Percentiles rank a stretch among this genome's conserved stretches.
Evolutionary conservation across 2,113 vertebrate species (phyloP).

Genomic region (Engraulis encrasicolus): DNA sequence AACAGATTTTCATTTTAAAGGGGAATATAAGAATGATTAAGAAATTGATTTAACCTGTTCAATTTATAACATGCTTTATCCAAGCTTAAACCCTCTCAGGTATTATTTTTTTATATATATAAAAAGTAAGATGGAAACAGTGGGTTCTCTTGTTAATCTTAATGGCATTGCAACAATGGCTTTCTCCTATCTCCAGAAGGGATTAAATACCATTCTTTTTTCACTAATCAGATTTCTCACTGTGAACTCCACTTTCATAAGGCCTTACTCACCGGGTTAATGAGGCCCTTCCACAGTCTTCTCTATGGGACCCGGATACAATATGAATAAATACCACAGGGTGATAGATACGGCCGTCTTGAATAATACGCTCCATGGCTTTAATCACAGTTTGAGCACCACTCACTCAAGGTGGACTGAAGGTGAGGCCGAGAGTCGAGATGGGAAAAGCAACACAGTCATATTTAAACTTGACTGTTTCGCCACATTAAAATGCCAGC

Average conservation of each 20-base stretch:
- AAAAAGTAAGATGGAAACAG: conserved; percentile 3
- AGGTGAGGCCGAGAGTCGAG: background rate
- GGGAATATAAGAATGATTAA: conserved; percentile 23
- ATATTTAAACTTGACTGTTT: background rate
- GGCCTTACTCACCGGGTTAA: conserved; percentile 62
- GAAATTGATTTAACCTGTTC: conserved; percentile 34
- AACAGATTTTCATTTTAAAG: conserved; percentile 31
- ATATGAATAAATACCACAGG: background rate
- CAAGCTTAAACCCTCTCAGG: background rate
- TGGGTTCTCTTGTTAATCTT: conserved; percentile 9
- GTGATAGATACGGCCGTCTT: background rate
- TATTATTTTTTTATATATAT: background rate
- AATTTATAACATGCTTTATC: conserved; percentile 21
- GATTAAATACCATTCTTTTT: conserved; percentile 65
- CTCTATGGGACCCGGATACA: background rate
- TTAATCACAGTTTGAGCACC: background rate
- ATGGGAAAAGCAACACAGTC: background rate
- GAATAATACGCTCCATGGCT: background rate
- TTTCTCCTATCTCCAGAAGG: conserved; percentile 64
- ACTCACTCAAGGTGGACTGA: background rate
- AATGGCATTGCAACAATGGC: conserved; percentile 19
- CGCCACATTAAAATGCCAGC: background rate
- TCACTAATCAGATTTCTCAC: conserved; percentile 68
- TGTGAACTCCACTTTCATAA: conserved; percentile 61
- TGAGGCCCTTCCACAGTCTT: conserved; percentile 70